Conservation (phyloP, 2,797 vertebrate genomes). For the Phataginus tetradactyla region DNA sequence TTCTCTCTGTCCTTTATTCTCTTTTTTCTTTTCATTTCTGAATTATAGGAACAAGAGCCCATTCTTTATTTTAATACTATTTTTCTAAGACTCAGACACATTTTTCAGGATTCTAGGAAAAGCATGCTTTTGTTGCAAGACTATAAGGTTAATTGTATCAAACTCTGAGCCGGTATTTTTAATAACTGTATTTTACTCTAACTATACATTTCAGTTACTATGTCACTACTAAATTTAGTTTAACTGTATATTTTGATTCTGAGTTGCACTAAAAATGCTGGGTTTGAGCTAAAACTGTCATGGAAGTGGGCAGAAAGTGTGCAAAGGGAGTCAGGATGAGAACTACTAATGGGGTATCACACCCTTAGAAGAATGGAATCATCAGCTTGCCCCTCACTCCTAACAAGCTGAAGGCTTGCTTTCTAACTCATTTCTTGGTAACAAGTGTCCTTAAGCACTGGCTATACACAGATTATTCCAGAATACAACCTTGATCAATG, state of each 20-base stretch:
- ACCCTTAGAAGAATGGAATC: not conserved
- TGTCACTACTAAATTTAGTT: conserved; percentile 50
- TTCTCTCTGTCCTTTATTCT: not conserved
- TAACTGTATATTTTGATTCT: conserved; percentile 65
- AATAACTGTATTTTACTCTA: conserved; percentile 56
- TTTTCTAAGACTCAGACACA: not conserved
- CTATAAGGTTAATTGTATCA: conserved; percentile 38
- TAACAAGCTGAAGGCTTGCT: not conserved
- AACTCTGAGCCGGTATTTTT: conserved; percentile 54
- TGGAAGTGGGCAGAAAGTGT: not conserved
- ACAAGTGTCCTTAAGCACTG: not conserved
- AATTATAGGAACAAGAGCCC: not conserved
- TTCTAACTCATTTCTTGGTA: not conserved
- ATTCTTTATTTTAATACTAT: not conserved
- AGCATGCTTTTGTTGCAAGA: conserved; percentile 1
- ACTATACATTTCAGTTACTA: conserved; percentile 64
- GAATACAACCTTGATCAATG: not conserved
- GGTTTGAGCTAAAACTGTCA: conserved; percentile 51
- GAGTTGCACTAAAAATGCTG: conserved; percentile 41
- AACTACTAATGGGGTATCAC: not conserved
- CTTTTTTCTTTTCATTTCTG: not conserved
- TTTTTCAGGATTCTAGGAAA: conserved; percentile 37
- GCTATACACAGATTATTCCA: not conserved
- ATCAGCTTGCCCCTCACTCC: not conserved
- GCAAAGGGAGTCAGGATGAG: not conserved